phyloP scores from a whole-genome alignment of 1,140 invertebrate species.

The Gryllus bimaculatus region DNA sequence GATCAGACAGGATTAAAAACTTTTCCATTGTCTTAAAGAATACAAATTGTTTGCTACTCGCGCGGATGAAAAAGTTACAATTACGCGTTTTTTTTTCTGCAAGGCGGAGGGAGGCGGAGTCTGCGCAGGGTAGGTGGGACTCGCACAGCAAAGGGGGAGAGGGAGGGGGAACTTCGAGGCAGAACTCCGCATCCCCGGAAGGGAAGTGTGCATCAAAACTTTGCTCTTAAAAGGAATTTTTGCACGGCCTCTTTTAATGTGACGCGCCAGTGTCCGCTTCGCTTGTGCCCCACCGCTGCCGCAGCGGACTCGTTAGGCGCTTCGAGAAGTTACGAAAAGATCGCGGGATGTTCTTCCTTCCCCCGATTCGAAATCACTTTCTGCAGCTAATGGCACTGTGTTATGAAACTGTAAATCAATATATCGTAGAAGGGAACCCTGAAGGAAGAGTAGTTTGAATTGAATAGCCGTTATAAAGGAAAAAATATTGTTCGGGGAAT shows the following conservation, averaged over 20 bases:
- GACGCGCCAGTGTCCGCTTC: not conserved
- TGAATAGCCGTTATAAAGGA: no score
- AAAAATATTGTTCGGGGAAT: no score
- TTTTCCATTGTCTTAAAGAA: not conserved
- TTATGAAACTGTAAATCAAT: no score
- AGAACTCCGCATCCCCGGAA: not conserved
- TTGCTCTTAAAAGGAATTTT: not conserved
- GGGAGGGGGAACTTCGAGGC: not conserved
- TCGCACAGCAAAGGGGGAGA: not conserved
- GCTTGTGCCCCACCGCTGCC: no score
- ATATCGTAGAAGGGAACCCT: no score
- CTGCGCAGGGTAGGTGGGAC: not conserved
- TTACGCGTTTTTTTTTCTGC: not conserved
- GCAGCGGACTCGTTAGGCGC: no score
- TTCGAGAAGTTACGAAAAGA: no score
- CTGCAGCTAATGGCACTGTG: no score
- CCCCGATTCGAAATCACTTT: no score
- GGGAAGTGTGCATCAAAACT: not conserved
- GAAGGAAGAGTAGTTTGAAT: no score
- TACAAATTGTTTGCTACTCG: constrained; percentile 1
- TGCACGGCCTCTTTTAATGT: not conserved
- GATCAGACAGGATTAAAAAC: not conserved
- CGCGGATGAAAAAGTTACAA: constrained; percentile 1
- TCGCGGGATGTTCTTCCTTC: no score
- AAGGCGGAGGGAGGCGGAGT: not conserved